Percentiles rank a stretch among this genome's conserved stretches.
These are phyloP conservation scores for Bubo bubo DNA, from an alignment of 2,113 vertebrate genomes.

Conservation along the genomic window DNA sequence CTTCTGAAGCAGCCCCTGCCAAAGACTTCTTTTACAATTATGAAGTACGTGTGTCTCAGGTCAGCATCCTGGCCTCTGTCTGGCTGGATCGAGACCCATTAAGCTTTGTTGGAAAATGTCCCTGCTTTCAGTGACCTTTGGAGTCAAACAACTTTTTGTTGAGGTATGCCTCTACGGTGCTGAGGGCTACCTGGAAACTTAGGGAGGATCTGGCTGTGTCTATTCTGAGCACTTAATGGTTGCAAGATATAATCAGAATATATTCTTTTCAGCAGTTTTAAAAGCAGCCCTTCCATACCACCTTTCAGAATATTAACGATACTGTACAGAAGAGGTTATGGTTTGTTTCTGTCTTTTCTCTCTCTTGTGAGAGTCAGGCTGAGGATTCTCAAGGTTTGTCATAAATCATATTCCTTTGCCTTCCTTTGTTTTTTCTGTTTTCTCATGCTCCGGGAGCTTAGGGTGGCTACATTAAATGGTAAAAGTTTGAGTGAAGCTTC, in stretches of 20 bases:
- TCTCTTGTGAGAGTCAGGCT: background rate
- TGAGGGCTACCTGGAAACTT: background rate
- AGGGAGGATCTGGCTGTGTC: background rate
- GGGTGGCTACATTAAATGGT: background rate
- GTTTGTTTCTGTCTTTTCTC: background rate
- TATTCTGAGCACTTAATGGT: background rate
- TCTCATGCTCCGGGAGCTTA: background rate
- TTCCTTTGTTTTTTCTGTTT: background rate
- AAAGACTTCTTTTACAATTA: accelerated
- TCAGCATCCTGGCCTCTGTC: background rate
- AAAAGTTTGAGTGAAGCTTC: background rate
- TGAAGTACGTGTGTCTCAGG: accelerated
- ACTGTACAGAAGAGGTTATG: background rate
- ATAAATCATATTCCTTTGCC: accelerated
- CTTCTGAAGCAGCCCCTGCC: background rate
- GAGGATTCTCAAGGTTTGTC: background rate
- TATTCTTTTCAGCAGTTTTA: background rate
- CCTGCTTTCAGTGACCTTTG: background rate
- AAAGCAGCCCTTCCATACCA: background rate
- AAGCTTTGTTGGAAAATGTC: background rate
- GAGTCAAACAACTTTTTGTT: background rate
- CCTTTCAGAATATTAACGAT: background rate
- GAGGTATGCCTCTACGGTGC: background rate
- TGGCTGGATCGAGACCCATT: background rate
- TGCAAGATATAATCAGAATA: background rate